phyloP scores from a whole-genome alignment of 2,888 invertebrate species.

The Drosophila birchii region DNA sequence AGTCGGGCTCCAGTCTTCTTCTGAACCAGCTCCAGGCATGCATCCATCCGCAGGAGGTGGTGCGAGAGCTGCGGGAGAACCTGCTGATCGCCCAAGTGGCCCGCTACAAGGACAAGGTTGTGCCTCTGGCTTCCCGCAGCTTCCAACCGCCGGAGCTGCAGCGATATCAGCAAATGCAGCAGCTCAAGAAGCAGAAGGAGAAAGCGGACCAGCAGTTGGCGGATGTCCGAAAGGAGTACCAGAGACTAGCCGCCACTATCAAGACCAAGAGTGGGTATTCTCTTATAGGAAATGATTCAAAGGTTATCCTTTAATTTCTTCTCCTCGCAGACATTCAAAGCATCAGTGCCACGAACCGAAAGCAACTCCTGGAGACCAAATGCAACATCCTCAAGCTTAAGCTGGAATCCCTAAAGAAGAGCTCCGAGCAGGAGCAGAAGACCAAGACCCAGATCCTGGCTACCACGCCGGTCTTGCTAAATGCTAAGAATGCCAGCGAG shows the following conservation, averaged over 20 bases:
- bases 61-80: constrained; percentile 78
- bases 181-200: constrained; percentile 67
- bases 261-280: constrained; percentile 80
- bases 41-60: constrained; percentile 80
- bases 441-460: constrained; percentile 67
- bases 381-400: constrained; percentile 78
- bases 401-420: constrained; percentile 61
- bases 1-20: constrained; percentile 79
- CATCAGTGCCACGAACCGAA: constrained; percentile 72
- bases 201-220: constrained; percentile 52
- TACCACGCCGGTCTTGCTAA: constrained; percentile 81
- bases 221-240: constrained; percentile 70
- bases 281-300: neutral
- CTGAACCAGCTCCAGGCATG: constrained; percentile 79
- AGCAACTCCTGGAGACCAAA: constrained; percentile 64
- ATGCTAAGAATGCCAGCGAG: constrained; percentile 76
- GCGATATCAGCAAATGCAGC: constrained; percentile 74
- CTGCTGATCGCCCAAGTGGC: constrained; percentile 80
- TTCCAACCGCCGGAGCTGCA: constrained; percentile 81
- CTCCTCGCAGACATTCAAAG: constrained; percentile 76
- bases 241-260: constrained; percentile 70
- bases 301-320: neutral
- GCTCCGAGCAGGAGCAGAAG: constrained; percentile 67
- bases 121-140: constrained; percentile 72
- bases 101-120: constrained; percentile 74